phyloP scores from a whole-genome alignment of 2,113 vertebrate genomes.

The Trematomus loennbergii region DNA sequence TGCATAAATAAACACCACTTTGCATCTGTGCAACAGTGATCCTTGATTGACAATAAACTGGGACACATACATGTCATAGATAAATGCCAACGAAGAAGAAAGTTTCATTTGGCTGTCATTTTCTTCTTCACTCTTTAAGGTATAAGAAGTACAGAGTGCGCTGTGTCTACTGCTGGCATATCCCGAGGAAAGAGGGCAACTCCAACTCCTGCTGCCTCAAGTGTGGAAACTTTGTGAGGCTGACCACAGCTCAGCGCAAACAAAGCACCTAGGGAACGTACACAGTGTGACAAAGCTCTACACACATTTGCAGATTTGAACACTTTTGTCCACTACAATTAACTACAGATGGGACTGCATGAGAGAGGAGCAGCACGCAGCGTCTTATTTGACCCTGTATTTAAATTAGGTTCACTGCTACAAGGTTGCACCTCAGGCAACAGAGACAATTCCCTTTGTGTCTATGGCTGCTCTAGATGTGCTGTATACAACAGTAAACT shows the following conservation, averaged over 20 bases:
- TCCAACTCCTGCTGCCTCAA: conserved; percentile 83
- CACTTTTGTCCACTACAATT: conserved; percentile 7
- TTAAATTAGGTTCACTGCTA: conserved; percentile 11
- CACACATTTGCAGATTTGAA: conserved; percentile 3
- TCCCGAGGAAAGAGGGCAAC: conserved; percentile 89
- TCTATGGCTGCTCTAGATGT: neutral
- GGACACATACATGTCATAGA: neutral
- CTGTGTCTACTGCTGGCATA: conserved; percentile 90
- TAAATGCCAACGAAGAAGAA: neutral
- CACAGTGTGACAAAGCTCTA: conserved; percentile 15
- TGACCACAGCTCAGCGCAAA: conserved; percentile 74
- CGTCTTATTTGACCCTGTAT: conserved; percentile 23
- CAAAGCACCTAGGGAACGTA: conserved; percentile 50
- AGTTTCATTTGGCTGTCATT: conserved; percentile 1
- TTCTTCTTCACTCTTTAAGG: conserved; percentile 70
- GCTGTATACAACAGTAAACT: neutral
- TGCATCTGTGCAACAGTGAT: neutral
- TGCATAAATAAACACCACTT: neutral
- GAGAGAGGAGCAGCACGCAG: neutral
- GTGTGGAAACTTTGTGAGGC: conserved; percentile 83
- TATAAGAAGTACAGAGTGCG: conserved; percentile 93
- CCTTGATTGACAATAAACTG: neutral
- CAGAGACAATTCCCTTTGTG: too few species aligned
- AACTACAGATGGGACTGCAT: conserved; percentile 1
- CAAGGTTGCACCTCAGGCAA: neutral